Evolutionary conservation across 1,140 invertebrate genomes (phyloP).

Genomic region (Diabrotica virgifera): DNA sequence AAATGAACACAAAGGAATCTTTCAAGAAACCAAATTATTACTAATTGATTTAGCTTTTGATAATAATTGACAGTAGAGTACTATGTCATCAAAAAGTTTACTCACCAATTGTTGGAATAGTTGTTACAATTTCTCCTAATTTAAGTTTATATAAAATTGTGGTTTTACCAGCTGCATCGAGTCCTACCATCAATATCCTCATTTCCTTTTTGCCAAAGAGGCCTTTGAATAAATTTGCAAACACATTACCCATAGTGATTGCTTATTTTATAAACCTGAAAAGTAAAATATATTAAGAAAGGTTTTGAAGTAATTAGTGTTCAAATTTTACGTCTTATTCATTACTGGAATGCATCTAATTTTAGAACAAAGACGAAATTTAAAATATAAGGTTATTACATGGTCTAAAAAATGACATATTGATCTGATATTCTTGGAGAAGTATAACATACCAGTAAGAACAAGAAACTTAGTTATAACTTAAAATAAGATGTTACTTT

Average conservation of each 20-base stretch:
- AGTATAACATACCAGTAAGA: slow-evolving; percentile 5
- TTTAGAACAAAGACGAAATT: slow-evolving; percentile 40
- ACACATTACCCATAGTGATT: slow-evolving; percentile 74
- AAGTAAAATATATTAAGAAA: slow-evolving; percentile 6
- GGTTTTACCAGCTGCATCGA: slow-evolving; percentile 99
- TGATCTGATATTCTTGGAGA: slow-evolving; percentile 31
- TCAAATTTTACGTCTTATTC: slow-evolving; percentile 7
- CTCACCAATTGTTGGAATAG: slow-evolving; percentile 98
- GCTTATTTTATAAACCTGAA: slow-evolving; percentile 27
- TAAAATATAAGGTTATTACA: slow-evolving; percentile 41
- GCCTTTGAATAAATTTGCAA: slow-evolving; percentile 87
- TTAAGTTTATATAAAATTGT: slow-evolving; percentile 99
- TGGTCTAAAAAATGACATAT: slow-evolving; percentile 41
- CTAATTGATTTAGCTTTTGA: no score
- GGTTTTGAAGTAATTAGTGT: neutral
- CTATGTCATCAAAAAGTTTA: slow-evolving; percentile 27
- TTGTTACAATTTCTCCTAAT: slow-evolving; percentile 99
- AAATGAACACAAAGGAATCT: neutral
- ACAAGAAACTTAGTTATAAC: neutral
- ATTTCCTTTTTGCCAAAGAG: slow-evolving; percentile 98
- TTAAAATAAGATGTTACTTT: neutral
- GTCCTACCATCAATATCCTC: slow-evolving; percentile 96
- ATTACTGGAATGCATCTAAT: slow-evolving; percentile 22
- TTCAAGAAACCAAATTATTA: neutral
- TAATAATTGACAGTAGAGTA: neutral